Percentiles rank a stretch among this genome's conserved stretches.
Evolutionary conservation across 2,888 invertebrate genomes (phyloP).

Genomic region (Calameuta pallipes): DNA sequence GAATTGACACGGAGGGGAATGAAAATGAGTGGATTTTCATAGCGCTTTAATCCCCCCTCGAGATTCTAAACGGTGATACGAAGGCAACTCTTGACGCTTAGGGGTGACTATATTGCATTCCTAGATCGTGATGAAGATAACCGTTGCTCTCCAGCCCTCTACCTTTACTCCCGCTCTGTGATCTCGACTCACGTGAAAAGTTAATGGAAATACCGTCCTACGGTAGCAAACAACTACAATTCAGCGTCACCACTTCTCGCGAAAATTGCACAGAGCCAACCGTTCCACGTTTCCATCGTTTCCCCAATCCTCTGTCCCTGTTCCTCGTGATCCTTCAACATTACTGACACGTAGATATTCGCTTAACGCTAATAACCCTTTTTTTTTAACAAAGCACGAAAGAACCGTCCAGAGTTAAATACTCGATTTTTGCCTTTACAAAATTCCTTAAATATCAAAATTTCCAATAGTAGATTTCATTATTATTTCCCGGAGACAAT

Average conservation of each 20-base stretch:
- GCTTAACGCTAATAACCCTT: not conserved
- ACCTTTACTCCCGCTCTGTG: not conserved
- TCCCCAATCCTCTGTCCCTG: not conserved
- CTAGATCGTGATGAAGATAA: constrained; percentile 65
- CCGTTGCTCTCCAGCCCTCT: constrained; percentile 38
- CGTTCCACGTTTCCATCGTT: not conserved
- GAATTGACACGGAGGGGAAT: constrained; percentile 7
- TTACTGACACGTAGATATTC: not conserved
- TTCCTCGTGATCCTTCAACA: not conserved
- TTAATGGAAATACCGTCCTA: not conserved
- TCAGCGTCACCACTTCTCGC: not conserved
- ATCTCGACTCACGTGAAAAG: not conserved
- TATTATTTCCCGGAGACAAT: too few relatives aligned
- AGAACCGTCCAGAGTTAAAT: not conserved
- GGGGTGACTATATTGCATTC: constrained; percentile 67
- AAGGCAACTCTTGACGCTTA: constrained; percentile 64
- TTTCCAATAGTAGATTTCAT: too few relatives aligned
- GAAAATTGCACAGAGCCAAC: not conserved
- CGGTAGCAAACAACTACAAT: not conserved
- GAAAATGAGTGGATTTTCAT: constrained; percentile 59
- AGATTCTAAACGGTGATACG: constrained; percentile 55
- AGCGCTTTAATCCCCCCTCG: constrained; percentile 63
- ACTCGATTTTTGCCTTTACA: not conserved
- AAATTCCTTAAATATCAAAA: not conserved
- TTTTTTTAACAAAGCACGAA: not conserved